phyloP scores from a whole-genome alignment of 2,888 invertebrate species.

The Steinernema hermaphroditum region DNA sequence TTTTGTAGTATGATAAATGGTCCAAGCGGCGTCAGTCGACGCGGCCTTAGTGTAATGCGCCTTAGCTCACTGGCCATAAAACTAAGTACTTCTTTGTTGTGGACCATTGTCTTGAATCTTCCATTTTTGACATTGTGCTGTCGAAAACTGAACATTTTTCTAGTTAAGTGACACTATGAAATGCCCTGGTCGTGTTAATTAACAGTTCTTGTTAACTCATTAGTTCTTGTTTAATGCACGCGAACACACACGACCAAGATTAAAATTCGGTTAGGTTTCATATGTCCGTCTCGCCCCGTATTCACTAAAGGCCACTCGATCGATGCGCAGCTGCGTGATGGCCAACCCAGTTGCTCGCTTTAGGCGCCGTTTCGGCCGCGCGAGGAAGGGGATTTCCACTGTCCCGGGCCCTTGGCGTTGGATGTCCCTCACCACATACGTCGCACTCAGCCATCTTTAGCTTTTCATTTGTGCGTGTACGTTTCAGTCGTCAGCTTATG shows the following conservation, averaged over 20 bases:
- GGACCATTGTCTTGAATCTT: too few relatives aligned
- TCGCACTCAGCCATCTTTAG: not conserved
- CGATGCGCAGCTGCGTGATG: conserved; percentile 31
- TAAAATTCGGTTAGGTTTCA: conserved; percentile 27
- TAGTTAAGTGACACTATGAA: too few relatives aligned
- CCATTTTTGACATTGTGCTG: not conserved
- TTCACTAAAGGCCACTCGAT: not conserved
- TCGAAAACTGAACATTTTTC: not conserved
- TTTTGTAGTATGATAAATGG: conserved; percentile 30
- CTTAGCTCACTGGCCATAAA: conserved; percentile 8
- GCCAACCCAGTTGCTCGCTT: conserved; percentile 31
- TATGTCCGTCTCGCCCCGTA: not conserved
- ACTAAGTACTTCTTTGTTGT: conserved; percentile 16
- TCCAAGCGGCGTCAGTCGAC: not conserved
- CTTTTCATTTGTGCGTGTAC: not conserved
- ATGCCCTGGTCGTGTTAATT: too few relatives aligned
- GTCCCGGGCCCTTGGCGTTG: conserved; percentile 19
- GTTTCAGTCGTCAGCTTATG: not conserved
- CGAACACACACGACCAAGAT: too few relatives aligned
- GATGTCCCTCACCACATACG: conserved; percentile 24
- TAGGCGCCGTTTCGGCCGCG: conserved; percentile 27
- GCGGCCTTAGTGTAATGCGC: conserved; percentile 1
- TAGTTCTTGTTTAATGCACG: too few relatives aligned
- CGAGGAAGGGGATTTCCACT: conserved; percentile 26
- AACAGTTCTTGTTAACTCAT: too few relatives aligned